These are phyloP conservation scores for Dasysyrphus tricinctus DNA, from an alignment of 2,888 invertebrate species.

Conservation along the genomic window DNA sequence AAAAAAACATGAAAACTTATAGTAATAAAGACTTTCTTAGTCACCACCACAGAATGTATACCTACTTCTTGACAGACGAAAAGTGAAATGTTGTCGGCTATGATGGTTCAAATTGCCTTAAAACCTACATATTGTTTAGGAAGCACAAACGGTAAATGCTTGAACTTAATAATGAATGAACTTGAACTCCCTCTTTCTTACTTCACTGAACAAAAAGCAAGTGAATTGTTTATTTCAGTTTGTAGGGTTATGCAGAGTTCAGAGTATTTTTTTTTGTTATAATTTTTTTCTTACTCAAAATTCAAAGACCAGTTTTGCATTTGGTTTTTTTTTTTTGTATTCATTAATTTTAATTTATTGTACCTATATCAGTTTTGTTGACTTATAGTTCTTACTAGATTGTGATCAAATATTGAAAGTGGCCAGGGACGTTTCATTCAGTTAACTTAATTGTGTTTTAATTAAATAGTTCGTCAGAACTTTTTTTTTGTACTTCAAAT, in stretches of 20 bases:
- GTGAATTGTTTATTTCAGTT: background rate
- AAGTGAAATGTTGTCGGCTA: background rate
- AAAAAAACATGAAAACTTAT: background rate
- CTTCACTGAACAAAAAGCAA: background rate
- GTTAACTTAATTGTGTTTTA: too few relatives aligned
- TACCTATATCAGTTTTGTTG: background rate
- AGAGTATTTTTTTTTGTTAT: background rate
- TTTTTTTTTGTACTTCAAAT: too few relatives aligned
- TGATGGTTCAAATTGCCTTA: background rate
- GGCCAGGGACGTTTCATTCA: too few relatives aligned
- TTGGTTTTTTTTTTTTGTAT: background rate
- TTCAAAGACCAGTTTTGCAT: background rate
- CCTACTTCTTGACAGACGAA: background rate
- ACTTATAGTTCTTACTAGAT: background rate
- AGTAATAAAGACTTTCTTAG: conserved; percentile 10
- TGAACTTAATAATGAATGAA: conserved; percentile 17
- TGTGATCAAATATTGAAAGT: too few relatives aligned
- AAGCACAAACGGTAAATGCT: background rate
- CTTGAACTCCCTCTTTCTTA: conserved; percentile 14
- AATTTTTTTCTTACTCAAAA: background rate
- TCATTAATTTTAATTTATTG: background rate
- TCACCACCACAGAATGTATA: background rate
- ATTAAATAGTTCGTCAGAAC: too few relatives aligned
- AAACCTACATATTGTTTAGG: background rate
- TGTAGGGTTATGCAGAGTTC: conserved; percentile 6